These are phyloP conservation scores for Eudemis profundana DNA, from an alignment of 2,888 invertebrate species.

Conservation along the genomic window DNA sequence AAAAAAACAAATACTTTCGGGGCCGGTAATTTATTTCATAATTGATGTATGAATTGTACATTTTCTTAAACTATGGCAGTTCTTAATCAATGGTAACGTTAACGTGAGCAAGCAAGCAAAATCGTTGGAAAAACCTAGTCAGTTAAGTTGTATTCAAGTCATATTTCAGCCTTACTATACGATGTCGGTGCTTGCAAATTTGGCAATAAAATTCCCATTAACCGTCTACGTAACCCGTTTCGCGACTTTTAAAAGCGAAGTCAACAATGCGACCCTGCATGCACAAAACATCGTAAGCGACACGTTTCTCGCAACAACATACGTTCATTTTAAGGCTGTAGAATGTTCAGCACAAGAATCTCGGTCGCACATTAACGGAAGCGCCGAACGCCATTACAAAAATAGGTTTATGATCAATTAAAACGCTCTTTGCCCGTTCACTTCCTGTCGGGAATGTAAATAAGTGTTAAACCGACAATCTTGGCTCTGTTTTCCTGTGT, in stretches of 20 bases:
- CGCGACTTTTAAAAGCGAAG: slow-evolving; percentile 6
- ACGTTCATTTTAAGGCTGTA: background rate
- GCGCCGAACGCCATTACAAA: slow-evolving; percentile 34
- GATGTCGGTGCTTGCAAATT: too few species aligned
- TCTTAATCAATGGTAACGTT: too few species aligned
- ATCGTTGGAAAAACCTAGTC: too few species aligned
- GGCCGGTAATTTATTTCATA: too few species aligned
- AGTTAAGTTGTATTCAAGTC: too few species aligned
- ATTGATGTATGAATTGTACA: too few species aligned
- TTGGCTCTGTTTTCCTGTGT: background rate
- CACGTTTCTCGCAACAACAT: background rate
- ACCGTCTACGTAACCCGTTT: background rate
- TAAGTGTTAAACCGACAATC: background rate
- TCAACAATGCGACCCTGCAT: slow-evolving; percentile 1
- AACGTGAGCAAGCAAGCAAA: too few species aligned
- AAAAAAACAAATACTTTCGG: too few species aligned
- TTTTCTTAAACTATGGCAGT: too few species aligned
- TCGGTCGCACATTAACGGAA: slow-evolving; percentile 18
- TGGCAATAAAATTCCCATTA: background rate
- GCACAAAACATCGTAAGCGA: background rate
- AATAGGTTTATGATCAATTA: slow-evolving; percentile 43
- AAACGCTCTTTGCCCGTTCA: slow-evolving; percentile 20
- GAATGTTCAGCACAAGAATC: background rate
- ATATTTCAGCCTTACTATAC: too few species aligned
- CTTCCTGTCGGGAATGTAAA: slow-evolving; percentile 25